Base-by-base conservation (phyloP, 2,888 invertebrate species). In the Hyalella azteca region DNA sequence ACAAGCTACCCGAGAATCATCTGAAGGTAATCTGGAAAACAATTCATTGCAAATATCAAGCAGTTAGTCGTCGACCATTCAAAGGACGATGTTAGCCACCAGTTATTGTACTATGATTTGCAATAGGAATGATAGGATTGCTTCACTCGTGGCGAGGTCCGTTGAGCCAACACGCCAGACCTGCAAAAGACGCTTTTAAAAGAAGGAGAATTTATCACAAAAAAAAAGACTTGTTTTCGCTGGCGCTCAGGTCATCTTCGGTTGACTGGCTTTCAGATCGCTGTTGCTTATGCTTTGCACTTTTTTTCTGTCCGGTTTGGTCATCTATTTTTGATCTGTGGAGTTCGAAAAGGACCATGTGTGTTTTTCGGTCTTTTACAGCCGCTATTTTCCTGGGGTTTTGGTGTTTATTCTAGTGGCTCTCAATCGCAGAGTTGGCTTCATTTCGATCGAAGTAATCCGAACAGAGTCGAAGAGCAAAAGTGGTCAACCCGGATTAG, bases 251-350 rank as follows among this genome's bases (percentile, higher is more conserved):
- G 45, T 5, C 36, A 32, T 32, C 66, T 66, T 36, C 66, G 66
- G 36, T 66, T 66, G 66, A 66, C 66, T 66, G 66, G 36, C 66
- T 66, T 29, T 36, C 36, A 32, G 66, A 66, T 66, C 66, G 66
- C 66, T 66, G 66, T 66, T 66, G 66, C 66, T 66, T 66, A 66
- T 66, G 66, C 66, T 66, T 66, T 66, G 19, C 66, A 66, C 36
- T 66, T 66, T 66, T n/a, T 66, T 66, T 66, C 66, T 66, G 66
- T 66, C 66, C 26, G 66, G 66, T 66, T 66, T 66, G 66, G 66
- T 66, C 66, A 66, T 66, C 66, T 66, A 66, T 66, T 66, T 66
- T 66, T 66, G 66, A 66, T 66, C 66, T 66, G 36, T 66, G 66
- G 66, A 66, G 66, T 66, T 36, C 66, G 66, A 66, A 66, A 66